Percentiles rank a stretch among this genome's conserved stretches.
Evolutionary conservation across 1,140 invertebrate species (phyloP).

Genomic region (Drosophila varians): DNA sequence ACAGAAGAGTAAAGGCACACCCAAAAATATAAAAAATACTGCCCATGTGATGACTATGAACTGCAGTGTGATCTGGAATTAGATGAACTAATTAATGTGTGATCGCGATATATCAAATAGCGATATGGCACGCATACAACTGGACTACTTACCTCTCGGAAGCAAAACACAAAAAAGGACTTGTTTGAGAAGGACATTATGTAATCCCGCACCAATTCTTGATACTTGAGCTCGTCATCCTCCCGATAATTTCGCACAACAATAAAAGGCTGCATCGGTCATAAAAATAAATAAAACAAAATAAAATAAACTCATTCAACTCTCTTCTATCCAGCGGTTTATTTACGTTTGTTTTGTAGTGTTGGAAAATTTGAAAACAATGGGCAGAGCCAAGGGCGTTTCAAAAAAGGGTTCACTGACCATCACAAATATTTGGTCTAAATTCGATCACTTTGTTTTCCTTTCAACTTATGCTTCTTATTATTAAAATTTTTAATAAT

Average conservation of each 20-base stretch:
- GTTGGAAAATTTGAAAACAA: background rate
- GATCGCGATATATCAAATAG: background rate
- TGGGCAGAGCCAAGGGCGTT: background rate
- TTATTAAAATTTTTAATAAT: too few species aligned
- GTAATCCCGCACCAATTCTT: constrained; percentile 78
- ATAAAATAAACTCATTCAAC: constrained; percentile 36
- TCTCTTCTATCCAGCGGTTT: background rate
- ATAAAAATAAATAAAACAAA: constrained; percentile 39
- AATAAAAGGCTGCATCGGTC: constrained; percentile 79
- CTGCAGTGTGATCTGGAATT: constrained; percentile 76
- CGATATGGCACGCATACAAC: constrained; percentile 50
- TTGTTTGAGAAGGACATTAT: constrained; percentile 80
- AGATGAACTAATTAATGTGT: background rate
- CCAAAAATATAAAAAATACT: constrained; percentile 82
- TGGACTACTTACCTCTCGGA: constrained; percentile 66
- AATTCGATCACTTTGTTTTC: background rate
- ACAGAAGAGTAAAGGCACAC: constrained; percentile 77
- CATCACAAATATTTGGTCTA: too few species aligned
- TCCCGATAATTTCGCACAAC: constrained; percentile 73
- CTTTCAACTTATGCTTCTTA: too few species aligned
- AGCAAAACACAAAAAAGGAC: constrained; percentile 73
- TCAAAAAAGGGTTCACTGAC: background rate
- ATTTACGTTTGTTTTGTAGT: constrained; percentile 1
- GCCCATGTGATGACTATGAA: constrained; percentile 83
- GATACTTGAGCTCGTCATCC: constrained; percentile 78